A percentile compares a stretch with the other conserved stretches of the same genome.
Conservation (phyloP, 1,140 invertebrate genomes). For the Metopolophium dirhodum region DNA sequence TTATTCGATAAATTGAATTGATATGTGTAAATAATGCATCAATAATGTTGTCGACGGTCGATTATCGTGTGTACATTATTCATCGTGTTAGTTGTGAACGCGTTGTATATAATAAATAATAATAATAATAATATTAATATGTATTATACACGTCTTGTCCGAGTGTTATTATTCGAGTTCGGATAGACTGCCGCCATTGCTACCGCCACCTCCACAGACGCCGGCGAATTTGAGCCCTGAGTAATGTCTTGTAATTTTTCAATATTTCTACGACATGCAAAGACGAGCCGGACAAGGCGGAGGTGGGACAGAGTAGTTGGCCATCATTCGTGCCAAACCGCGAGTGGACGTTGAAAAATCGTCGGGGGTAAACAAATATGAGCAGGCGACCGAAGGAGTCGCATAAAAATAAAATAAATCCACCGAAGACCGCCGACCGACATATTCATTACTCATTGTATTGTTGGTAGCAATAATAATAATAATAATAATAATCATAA, state of each 20-base stretch:
- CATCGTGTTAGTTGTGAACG: neutral
- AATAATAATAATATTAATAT: neutral
- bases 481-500: too few species aligned
- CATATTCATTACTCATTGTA: neutral
- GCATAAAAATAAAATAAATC: conserved; percentile 20
- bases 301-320: neutral
- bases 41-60: neutral
- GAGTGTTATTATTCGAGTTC: neutral
- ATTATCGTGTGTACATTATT: neutral
- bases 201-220: neutral
- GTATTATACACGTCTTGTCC: neutral
- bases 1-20: conserved; percentile 5
- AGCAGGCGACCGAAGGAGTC: neutral
- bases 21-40: neutral
- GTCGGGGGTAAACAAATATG: neutral
- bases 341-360: conserved; percentile 9
- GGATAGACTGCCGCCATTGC: neutral
- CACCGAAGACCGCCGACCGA: neutral
- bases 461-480: neutral
- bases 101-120: neutral
- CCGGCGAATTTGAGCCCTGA: neutral
- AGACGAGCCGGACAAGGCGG: neutral
- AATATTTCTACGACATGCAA: neutral
- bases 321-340: neutral
- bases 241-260: neutral